Evolutionary conservation across 2,113 vertebrate species (phyloP).

Genomic region (Bos javanicus): DNA sequence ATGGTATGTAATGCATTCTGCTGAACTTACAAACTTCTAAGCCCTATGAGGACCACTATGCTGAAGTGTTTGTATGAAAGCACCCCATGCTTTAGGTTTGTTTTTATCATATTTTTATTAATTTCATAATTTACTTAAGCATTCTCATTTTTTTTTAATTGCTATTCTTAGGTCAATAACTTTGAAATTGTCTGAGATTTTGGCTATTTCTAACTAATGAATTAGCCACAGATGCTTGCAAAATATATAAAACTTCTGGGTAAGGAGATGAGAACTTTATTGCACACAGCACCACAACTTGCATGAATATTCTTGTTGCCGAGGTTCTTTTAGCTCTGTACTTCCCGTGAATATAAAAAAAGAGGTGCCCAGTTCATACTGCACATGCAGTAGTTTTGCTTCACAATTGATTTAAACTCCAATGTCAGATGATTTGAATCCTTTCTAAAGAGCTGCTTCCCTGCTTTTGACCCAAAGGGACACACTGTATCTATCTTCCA

Average conservation of each 20-base stretch:
- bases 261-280: not conserved
- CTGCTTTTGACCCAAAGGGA: not conserved
- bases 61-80: not conserved
- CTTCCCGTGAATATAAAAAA: rapidly evolving
- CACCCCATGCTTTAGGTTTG: not conserved
- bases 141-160: not conserved
- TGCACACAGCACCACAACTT: not conserved
- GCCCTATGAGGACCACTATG: not conserved
- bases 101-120: not conserved
- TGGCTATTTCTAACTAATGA: not conserved
- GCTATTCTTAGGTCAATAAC: not conserved
- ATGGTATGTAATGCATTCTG: not conserved
- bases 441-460: not conserved
- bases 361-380: not conserved
- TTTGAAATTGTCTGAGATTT: not conserved
- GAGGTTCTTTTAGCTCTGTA: too few relatives aligned
- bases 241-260: not conserved
- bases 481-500: not conserved
- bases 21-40: not conserved
- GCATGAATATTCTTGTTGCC: not conserved
- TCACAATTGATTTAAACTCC: not conserved
- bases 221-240: too few relatives aligned
- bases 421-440: not conserved
- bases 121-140: not conserved
- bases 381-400: not conserved